phyloP scores from a whole-genome alignment of 1,140 invertebrate species.

The Stegodyphus mimosarum region DNA sequence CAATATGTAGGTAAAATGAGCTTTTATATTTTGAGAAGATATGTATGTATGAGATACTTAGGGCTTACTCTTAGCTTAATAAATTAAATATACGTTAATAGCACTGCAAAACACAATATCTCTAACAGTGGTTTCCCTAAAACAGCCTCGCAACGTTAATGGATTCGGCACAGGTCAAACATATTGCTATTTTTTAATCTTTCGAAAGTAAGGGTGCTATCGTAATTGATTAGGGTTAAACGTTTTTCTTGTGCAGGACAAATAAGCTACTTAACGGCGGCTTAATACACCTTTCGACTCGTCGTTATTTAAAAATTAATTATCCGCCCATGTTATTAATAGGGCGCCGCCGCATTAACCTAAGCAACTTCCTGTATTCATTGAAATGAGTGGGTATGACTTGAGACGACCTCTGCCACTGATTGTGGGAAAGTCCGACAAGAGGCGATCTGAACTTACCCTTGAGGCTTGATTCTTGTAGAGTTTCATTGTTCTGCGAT shows the following conservation, averaged over 20 bases:
- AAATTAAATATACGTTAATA: too few species aligned
- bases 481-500: constrained; percentile 12
- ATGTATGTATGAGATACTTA: too few species aligned
- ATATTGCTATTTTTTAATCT: not conserved
- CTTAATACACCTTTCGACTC: constrained; percentile 39
- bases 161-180: too few species aligned
- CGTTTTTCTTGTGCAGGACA: constrained; percentile 12
- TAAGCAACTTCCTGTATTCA: too few species aligned
- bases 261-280: constrained; percentile 45
- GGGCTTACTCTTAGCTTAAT: too few species aligned
- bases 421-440: not conserved
- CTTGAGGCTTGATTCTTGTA: not conserved
- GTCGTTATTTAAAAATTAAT: constrained; percentile 48
- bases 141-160: too few species aligned
- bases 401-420: too few species aligned
- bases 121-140: too few species aligned
- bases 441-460: not conserved
- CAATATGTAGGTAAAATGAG: too few species aligned
- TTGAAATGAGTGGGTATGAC: too few species aligned
- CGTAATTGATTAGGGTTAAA: constrained; percentile 53
- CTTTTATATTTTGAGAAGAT: too few species aligned
- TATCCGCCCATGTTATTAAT: constrained; percentile 26
- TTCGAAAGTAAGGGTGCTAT: not conserved
- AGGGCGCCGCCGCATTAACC: not conserved
- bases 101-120: too few species aligned